These are phyloP conservation scores for Drosophila nr. fundita DNA, from an alignment of 2,888 invertebrate genomes.

Conservation along the genomic window DNA sequence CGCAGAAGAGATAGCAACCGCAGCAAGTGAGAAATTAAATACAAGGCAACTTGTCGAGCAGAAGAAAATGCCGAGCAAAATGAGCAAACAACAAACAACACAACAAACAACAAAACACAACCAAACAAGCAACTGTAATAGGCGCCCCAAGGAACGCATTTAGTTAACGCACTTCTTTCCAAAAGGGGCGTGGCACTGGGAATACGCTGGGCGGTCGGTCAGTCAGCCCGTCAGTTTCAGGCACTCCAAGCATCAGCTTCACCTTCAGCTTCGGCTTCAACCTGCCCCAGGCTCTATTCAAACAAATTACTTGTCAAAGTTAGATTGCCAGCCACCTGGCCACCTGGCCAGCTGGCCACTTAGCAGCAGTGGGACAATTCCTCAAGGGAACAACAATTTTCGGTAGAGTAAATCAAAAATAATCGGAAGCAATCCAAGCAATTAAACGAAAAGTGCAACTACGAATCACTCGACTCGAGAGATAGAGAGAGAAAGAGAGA, in stretches of 20 bases:
- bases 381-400: conserved; percentile 5
- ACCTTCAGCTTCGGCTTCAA: background rate
- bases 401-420: background rate
- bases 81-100: conserved; percentile 39
- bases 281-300: conserved; percentile 30
- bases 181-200: conserved; percentile 10
- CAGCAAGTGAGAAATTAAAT: conserved; percentile 37
- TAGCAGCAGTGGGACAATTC: background rate
- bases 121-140: conserved; percentile 59
- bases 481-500: too few species aligned
- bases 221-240: conserved; percentile 10
- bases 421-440: background rate
- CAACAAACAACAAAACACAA: conserved; percentile 41
- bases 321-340: background rate
- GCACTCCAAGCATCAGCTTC: background rate
- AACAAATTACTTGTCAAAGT: conserved; percentile 13
- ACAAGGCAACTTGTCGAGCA: conserved; percentile 36
- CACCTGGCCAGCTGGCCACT: background rate
- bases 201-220: background rate
- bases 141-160: conserved; percentile 44
- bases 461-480: background rate
- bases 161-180: conserved; percentile 25
- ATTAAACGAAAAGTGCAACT: background rate
- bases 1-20: conserved; percentile 18
- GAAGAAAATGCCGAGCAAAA: conserved; percentile 25